These are phyloP conservation scores for Gasterosteus nipponicus DNA, from an alignment of 2,113 vertebrate species.

Conservation along the genomic window DNA sequence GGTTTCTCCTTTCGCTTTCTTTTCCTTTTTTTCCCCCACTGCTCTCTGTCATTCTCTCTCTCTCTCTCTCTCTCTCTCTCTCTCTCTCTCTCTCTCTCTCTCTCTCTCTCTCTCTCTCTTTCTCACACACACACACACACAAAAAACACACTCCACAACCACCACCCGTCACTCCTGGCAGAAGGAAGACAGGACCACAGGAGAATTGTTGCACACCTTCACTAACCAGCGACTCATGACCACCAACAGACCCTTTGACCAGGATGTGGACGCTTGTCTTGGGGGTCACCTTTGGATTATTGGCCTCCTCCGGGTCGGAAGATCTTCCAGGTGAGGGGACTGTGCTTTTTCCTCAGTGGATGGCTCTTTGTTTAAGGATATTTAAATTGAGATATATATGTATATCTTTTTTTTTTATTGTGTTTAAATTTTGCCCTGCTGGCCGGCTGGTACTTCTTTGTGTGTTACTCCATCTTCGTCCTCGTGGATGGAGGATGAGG, in stretches of 20 bases:
- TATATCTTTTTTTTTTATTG: neutral
- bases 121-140: slow-evolving; percentile 22
- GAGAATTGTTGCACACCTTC: slow-evolving; percentile 62
- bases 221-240: slow-evolving; percentile 32
- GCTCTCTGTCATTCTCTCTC: slow-evolving; percentile 9
- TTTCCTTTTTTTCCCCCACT: neutral
- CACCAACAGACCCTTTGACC: slow-evolving; percentile 44
- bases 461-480: slow-evolving; percentile 5
- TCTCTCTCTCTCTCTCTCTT: too few relatives aligned
- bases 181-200: slow-evolving; percentile 66
- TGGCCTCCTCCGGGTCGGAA: slow-evolving; percentile 72
- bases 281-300: slow-evolving; percentile 77
- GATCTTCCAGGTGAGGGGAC: slow-evolving; percentile 71
- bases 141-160: slow-evolving; percentile 5
- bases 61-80: slow-evolving; percentile 20
- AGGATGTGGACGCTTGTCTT: slow-evolving; percentile 81
- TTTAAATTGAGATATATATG: neutral
- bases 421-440: slow-evolving; percentile 9
- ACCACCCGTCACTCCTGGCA: slow-evolving; percentile 65
- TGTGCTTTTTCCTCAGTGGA: slow-evolving; percentile 26
- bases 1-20: slow-evolving; percentile 36
- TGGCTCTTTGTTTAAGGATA: slow-evolving; percentile 54
- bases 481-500: slow-evolving; percentile 11
- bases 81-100: too few relatives aligned
- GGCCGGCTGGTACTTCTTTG: slow-evolving; percentile 24